Conservation (phyloP, 2,113 vertebrate genomes). For the Nyctibius bracteatus region DNA sequence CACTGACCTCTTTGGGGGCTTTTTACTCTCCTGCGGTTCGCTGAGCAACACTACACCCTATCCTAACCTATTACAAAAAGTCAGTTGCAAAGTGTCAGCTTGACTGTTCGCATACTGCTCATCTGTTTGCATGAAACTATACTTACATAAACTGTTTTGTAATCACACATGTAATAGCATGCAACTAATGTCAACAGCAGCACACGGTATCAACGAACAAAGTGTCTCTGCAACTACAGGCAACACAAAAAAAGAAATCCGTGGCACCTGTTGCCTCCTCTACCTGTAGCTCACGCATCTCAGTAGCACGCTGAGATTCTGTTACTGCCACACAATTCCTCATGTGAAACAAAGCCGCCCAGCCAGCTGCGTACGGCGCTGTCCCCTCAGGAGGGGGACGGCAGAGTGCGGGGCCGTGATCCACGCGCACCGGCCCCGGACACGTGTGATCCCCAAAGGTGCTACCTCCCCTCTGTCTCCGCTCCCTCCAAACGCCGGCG, state of each 20-base stretch:
- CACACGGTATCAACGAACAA: background rate
- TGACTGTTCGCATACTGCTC: background rate
- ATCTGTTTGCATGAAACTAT: conserved; percentile 20
- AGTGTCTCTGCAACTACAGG: background rate
- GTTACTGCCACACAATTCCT: accelerated
- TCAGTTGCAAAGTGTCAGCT: background rate
- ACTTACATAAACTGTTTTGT: conserved; percentile 65
- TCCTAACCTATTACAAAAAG: background rate
- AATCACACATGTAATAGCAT: background rate
- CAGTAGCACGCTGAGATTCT: accelerated
- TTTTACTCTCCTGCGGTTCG: background rate
- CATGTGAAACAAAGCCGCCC: background rate
- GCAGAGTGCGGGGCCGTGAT: no score
- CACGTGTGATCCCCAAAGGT: background rate
- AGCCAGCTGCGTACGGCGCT: accelerated
- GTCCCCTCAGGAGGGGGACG: accelerated
- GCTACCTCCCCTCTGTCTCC: accelerated
- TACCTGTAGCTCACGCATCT: background rate
- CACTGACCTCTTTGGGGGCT: accelerated
- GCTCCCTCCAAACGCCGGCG: no score
- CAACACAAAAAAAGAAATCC: background rate
- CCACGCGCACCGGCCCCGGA: background rate
- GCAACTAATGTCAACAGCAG: background rate
- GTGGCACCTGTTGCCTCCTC: background rate
- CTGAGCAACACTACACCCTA: background rate